Base-by-base conservation (phyloP, 2,113 vertebrate genomes). In the Poecile atricapillus region DNA sequence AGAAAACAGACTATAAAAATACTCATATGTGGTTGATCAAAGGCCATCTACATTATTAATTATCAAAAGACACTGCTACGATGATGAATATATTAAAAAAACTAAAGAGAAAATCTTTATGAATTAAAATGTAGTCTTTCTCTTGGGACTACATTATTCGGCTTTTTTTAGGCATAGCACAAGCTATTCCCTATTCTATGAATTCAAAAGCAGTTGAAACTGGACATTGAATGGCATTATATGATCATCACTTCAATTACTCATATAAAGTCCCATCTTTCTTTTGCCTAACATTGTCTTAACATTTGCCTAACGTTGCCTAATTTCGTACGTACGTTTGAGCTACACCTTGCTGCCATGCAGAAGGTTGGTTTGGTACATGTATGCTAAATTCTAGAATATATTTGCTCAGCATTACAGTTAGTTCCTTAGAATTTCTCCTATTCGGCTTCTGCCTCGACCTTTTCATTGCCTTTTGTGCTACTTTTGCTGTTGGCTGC, bases 401-500 rank as follows among this genome's bases (percentile, higher is more conserved):
- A 69, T 85, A 93, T 96, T 97, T 97, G 44, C 68, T 92, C 11
- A 30, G 31, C 25, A 83, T 58, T 75, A 37, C 77, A 78, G 77
- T 64, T 83, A 86, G 56, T 67, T 93, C 41, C 82, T 83, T 68
- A 76, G 49, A 93, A 50, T 87, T 74, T 92, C 77, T 97, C 58
- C 93, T 91, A 33, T 82, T 92, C 1, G 7, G 69, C 63, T 69
- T 83, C 63, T 95, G 85, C 64, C 68, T 69, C 90, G 91, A 83
- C 69, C 58, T 92, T 89, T 95, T 75, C 4, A 15, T 94, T 96
- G 83, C 71, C 68, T 95, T 93, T 71, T 85, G 73, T 85, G 86
- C 77, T 94, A 78, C 94, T 92, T 97, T 97, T 94, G 88, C 96
- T 98, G 55, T 83, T 96, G 94, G 93, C 70, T 97, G 96, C 96